Evolutionary conservation across 2,113 vertebrate genomes (phyloP), one percentile per base, ranked within the genome.

Genomic region (Coptodon rendalli): DNA sequence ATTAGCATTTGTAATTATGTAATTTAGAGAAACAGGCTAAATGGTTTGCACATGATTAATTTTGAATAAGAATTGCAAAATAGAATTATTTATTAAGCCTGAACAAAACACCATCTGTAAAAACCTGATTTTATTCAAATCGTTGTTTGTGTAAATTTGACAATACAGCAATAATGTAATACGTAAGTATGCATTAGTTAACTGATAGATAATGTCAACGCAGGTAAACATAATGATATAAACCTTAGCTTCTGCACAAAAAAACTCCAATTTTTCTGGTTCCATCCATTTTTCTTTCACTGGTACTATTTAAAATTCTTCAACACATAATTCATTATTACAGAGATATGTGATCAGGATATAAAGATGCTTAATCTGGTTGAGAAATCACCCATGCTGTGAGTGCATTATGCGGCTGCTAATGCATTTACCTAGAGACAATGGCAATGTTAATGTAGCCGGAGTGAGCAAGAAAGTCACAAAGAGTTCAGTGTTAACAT

Each of bases 381-480:
- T 73, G 54, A 88, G 82, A 90, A 89, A 89, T 86, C 78, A 86
- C 19, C 53, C 40, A n/a, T 82, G 78, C 73, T 56, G 76, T 53
- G 83, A 86, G 81, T 66, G 57, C n/a, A 24, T 78, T 17, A 43
- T 57, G 43, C 31, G 16, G 48, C 86, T 86, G 71, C 80, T 83
- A 88, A 87, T 86, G 11, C 38, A 2, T 71, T 81, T 71, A 80
- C 36, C 3, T 14, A 40, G 71, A 78, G 71, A 91, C 40, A 86
- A 78, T 43, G 50, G 68, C n/a, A 38, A 86, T 88, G 80, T 31
- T 84, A 86, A 84, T 87, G 52, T 16, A 53, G 36, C 56, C 27
- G 1, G 29, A 84, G 40, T 29, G 83, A 86, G 81, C 19, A 40
- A 6, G 27, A 52, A 63, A 43, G 54, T 68, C 53, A 53, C 22